phyloP scores from a whole-genome alignment of 1,140 invertebrate genomes.

The Euglossa dilemma region DNA sequence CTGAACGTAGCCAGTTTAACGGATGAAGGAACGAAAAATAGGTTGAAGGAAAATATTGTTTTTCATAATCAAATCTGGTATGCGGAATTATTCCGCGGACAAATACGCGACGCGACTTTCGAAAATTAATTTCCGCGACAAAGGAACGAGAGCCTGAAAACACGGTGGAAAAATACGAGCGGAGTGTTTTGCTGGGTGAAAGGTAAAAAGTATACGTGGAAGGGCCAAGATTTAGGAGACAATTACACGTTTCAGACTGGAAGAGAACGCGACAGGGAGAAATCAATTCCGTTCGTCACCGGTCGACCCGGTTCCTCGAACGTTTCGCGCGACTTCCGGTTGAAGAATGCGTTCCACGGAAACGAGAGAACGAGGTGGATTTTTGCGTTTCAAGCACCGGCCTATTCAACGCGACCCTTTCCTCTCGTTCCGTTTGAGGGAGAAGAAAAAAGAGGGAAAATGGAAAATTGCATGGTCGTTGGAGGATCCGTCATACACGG shows the following conservation, averaged over 20 bases:
- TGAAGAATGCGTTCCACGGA: constrained; percentile 29
- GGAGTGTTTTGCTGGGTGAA: background rate
- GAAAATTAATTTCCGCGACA: background rate
- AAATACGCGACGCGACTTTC: no score
- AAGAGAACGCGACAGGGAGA: fast-evolving
- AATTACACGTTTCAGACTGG: background rate
- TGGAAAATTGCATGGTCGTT: background rate
- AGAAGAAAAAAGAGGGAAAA: no score
- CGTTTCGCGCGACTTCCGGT: background rate
- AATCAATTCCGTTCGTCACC: constrained; percentile 1
- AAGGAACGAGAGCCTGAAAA: no score
- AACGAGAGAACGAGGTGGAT: background rate
- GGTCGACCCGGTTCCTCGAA: background rate
- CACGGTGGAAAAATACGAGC: no score
- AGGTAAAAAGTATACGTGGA: background rate
- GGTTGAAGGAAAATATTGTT: no score
- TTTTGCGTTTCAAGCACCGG: background rate
- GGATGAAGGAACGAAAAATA: no score
- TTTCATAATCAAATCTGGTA: no score
- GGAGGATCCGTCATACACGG: background rate
- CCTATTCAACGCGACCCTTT: background rate
- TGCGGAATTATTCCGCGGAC: no score
- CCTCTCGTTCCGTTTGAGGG: background rate
- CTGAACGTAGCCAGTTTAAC: no score
- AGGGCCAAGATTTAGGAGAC: background rate